phyloP scores from a whole-genome alignment of 2,797 vertebrate species.

The Podarcis lilfordi region DNA sequence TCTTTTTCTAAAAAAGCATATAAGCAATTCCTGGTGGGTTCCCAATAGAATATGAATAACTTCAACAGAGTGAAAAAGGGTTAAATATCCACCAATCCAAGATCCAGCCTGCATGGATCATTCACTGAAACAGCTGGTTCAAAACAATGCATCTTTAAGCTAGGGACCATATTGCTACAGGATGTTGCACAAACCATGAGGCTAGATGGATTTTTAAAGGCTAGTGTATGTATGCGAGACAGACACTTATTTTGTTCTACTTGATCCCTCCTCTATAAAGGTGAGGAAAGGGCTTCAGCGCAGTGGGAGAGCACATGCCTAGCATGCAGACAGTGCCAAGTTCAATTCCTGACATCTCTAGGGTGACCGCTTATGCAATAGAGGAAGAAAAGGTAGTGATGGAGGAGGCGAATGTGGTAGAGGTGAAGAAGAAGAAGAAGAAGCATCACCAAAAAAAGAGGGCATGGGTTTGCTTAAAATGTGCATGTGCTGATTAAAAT shows the following conservation, averaged over 20 bases:
- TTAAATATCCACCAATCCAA: not conserved
- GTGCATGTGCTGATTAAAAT: no score
- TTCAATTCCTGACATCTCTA: not conserved
- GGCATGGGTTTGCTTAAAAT: no score
- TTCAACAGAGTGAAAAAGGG: not conserved
- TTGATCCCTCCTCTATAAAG: not conserved
- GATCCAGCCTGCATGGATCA: not conserved
- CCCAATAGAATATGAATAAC: not conserved
- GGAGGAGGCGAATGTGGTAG: no score
- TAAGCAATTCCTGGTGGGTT: not conserved
- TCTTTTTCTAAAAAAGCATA: not conserved
- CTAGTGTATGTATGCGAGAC: not conserved
- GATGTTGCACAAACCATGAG: not conserved
- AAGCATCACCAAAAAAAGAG: no score
- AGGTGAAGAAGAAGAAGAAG: no score
- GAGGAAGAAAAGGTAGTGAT: no score
- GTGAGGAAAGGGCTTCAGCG: not conserved
- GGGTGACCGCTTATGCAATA: no score
- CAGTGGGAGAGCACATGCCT: not conserved
- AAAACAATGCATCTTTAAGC: not conserved
- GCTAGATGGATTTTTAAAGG: not conserved
- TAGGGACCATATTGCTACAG: not conserved
- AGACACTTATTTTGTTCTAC: not conserved
- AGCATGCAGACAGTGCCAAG: not conserved
- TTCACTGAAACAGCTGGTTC: not conserved